A percentile compares a stretch with the other conserved stretches of the same genome.
Evolutionary conservation across 2,797 vertebrate genomes (phyloP).

Genomic region (Sebastes nivosus): DNA sequence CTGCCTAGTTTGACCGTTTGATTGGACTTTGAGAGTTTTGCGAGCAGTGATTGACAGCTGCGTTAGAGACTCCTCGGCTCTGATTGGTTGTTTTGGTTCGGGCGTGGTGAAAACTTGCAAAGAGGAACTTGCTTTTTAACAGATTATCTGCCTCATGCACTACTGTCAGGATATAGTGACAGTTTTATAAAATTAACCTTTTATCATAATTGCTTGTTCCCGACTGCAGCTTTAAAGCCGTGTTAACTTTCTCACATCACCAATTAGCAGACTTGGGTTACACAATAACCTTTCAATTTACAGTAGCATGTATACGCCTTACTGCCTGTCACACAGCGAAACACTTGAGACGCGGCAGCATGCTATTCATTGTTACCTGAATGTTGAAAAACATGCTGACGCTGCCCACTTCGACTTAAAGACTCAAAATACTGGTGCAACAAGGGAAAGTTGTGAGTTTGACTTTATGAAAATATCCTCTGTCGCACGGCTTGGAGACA

Average conservation of each 20-base stretch:
- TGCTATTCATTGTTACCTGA: constrained; percentile 20
- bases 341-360: constrained; percentile 3
- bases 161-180: no score
- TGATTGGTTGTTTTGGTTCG: no score
- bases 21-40: no score
- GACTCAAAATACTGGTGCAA: not conserved
- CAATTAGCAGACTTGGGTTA: not conserved
- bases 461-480: not conserved
- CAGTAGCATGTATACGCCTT: not conserved
- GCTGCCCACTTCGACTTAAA: not conserved
- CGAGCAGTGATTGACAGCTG: no score
- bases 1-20: no score
- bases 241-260: constrained; percentile 6
- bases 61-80: no score
- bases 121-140: no score
- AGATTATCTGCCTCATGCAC: no score
- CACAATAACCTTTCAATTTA: constrained; percentile 14
- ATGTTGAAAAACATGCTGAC: not conserved
- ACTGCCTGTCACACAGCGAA: not conserved
- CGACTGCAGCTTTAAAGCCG: not conserved
- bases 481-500: not conserved
- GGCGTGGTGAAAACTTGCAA: no score
- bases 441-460: not conserved
- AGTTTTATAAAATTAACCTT: no score
- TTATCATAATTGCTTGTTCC: no score